These are phyloP conservation scores for Bursaphelenchus mucronatus DNA, from an alignment of 1,140 invertebrate species.

Conservation along the genomic window DNA sequence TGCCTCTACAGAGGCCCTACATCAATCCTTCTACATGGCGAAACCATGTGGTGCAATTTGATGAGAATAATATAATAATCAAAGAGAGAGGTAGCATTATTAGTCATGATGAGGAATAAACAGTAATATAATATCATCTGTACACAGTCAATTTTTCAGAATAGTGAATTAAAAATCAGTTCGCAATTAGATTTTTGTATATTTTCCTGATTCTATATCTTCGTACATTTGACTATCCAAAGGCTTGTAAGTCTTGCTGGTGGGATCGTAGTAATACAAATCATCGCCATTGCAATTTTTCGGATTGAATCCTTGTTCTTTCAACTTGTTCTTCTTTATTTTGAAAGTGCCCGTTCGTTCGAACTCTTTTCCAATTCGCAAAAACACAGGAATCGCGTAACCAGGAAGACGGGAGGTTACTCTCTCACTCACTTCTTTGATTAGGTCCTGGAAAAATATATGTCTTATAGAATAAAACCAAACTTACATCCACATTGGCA, in stretches of 20 bases:
- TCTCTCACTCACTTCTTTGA: slow-evolving; percentile 27
- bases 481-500: slow-evolving; percentile 9
- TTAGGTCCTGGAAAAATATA: slow-evolving; percentile 31
- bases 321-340: slow-evolving; percentile 41
- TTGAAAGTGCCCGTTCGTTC: slow-evolving; percentile 49
- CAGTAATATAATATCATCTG: too few species aligned
- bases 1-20: too few species aligned
- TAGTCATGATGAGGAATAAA: too few species aligned
- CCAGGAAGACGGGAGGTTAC: slow-evolving; percentile 33
- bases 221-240: slow-evolving; percentile 31
- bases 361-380: slow-evolving; percentile 49
- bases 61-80: too few species aligned
- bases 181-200: slow-evolving; percentile 30
- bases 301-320: slow-evolving; percentile 43
- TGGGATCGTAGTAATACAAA: slow-evolving; percentile 44
- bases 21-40: too few species aligned
- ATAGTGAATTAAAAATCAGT: slow-evolving; percentile 1
- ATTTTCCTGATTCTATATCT: slow-evolving; percentile 37
- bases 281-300: slow-evolving; percentile 33
- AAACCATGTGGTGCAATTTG: too few species aligned
- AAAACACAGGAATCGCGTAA: slow-evolving; percentile 44
- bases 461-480: neutral
- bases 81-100: too few species aligned
- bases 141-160: too few species aligned
- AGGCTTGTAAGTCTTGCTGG: slow-evolving; percentile 22